Conservation (phyloP, 1,140 invertebrate genomes). For the Ylistrum balloti region DNA sequence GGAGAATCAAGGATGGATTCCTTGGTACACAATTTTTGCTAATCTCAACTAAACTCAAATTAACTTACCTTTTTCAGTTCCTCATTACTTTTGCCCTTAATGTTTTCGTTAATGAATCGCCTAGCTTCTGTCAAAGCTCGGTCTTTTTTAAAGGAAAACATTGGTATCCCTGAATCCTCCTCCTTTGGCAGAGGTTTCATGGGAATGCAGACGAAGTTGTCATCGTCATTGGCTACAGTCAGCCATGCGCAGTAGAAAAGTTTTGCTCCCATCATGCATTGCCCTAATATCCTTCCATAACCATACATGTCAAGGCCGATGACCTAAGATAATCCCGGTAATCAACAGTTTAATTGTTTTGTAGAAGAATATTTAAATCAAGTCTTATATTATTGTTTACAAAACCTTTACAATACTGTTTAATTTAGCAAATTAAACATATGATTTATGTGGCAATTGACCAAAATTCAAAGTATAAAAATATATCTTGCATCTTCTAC, state of each 20-base stretch:
- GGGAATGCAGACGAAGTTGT: constrained; percentile 41
- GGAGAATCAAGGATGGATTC: too few relatives aligned
- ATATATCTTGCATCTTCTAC: too few relatives aligned
- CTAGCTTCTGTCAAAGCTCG: not conserved
- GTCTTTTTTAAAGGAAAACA: constrained; percentile 15
- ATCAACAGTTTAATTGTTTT: too few relatives aligned
- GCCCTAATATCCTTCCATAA: constrained; percentile 41
- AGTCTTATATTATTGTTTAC: too few relatives aligned
- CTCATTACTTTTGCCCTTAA: not conserved
- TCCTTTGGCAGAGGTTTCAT: constrained; percentile 32
- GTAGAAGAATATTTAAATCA: too few relatives aligned
- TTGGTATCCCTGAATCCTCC: constrained; percentile 8
- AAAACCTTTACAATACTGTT: too few relatives aligned
- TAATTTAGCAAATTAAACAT: too few relatives aligned
- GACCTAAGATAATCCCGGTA: too few relatives aligned
- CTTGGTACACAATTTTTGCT: too few relatives aligned
- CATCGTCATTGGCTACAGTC: constrained; percentile 41
- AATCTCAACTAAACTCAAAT: too few relatives aligned
- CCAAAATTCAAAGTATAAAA: too few relatives aligned
- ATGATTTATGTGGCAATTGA: too few relatives aligned
- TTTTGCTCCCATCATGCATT: constrained; percentile 42
- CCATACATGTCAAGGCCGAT: constrained; percentile 47
- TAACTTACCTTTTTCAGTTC: not conserved
- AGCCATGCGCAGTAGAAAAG: constrained; percentile 48
- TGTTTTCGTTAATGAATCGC: not conserved